A percentile compares a stretch with the other conserved stretches of the same genome.
phyloP scores from a whole-genome alignment of 2,888 invertebrate genomes.

The Atethmia centrago region DNA sequence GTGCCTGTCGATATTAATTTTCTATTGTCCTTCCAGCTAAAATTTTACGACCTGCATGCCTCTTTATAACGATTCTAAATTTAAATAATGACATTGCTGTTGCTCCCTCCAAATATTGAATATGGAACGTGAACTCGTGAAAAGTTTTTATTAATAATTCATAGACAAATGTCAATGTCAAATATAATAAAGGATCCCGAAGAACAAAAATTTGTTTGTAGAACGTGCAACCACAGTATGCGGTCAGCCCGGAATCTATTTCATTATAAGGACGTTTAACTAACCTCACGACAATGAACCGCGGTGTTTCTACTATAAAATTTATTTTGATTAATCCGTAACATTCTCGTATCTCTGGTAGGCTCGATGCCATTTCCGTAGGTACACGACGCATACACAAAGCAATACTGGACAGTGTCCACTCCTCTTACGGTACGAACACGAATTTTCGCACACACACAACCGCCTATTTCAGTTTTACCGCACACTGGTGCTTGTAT shows the following conservation, averaged over 20 bases:
- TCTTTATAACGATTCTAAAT: constrained; percentile 16
- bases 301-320: constrained; percentile 75
- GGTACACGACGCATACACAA: constrained; percentile 83
- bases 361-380: constrained; percentile 79
- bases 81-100: constrained; percentile 9
- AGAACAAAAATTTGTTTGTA: constrained; percentile 35
- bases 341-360: constrained; percentile 74
- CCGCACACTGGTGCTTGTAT: constrained; percentile 87
- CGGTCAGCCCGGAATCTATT: constrained; percentile 72
- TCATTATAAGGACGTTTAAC: constrained; percentile 78
- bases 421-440: constrained; percentile 83
- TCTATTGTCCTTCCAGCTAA: constrained; percentile 2
- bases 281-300: constrained; percentile 75
- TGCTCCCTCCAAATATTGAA: constrained; percentile 22
- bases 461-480: constrained; percentile 84
- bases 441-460: constrained; percentile 88
- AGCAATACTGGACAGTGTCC: constrained; percentile 86
- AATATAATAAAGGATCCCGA: constrained; percentile 11
- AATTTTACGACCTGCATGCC: neutral
- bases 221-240: constrained; percentile 48
- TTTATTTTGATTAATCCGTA: constrained; percentile 85
- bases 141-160: constrained; percentile 35
- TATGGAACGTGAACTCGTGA: constrained; percentile 22
- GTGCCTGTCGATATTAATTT: constrained; percentile 35
- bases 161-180: constrained; percentile 49